Evolutionary conservation across 2,888 invertebrate genomes (phyloP).

Genomic region (Maniola hyperantus): DNA sequence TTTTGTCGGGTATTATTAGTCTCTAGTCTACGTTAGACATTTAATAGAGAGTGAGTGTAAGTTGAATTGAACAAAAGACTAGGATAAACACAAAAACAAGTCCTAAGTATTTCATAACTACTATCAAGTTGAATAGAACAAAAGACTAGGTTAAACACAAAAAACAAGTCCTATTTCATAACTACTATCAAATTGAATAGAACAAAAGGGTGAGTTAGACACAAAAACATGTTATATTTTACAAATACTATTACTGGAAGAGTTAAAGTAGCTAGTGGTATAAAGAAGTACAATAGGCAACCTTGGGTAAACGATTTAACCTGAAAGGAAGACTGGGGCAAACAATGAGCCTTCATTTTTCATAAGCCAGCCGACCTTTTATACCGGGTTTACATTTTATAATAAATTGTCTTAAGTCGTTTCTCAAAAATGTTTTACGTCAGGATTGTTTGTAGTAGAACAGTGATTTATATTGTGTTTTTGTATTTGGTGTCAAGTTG

Average conservation of each 20-base stretch:
- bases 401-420: slow-evolving; percentile 30
- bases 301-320: slow-evolving; percentile 30
- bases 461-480: neutral
- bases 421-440: slow-evolving; percentile 2
- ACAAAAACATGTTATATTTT: neutral
- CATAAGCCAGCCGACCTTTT: slow-evolving; percentile 30
- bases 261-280: neutral
- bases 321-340: slow-evolving; percentile 27
- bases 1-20: too few relatives aligned
- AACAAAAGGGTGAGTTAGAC: neutral
- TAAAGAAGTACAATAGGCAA: slow-evolving; percentile 21
- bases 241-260: neutral
- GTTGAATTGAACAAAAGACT: too few relatives aligned
- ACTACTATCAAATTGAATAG: neutral
- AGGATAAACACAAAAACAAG: too few relatives aligned
- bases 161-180: slow-evolving; percentile 2
- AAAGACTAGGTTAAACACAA: too few relatives aligned
- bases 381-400: slow-evolving; percentile 23
- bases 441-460: slow-evolving; percentile 10
- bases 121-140: neutral
- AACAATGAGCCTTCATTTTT: slow-evolving; percentile 33
- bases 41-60: too few relatives aligned
- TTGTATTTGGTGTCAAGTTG: too few relatives aligned
- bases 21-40: too few relatives aligned
- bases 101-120: too few relatives aligned